Base-by-base conservation (phyloP, 2,888 invertebrate species). In the Saturnia japonica region DNA sequence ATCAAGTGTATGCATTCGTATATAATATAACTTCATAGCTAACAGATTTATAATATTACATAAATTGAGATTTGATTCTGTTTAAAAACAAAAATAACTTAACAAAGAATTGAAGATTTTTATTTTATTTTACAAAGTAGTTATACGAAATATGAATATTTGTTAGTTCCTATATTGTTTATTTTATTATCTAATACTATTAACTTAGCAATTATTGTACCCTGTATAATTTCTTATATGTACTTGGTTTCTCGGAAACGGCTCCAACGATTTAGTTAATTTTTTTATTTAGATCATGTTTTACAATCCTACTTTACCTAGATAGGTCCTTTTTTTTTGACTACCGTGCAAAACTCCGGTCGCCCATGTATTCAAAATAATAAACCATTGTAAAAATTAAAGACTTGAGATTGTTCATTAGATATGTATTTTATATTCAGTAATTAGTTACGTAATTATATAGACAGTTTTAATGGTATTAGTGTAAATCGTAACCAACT, bases 1-100 rank as follows among this genome's bases (percentile, higher is more conserved):
- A 54, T 54, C 54, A 54, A 54, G 22, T 54, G 22, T 54, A 22
- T 54, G 54, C 54, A 54, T 54, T 22, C 22, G 11, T 54, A 54
- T n/a, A 9, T 47, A 47, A 1, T 22, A 54, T 22, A 54, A 1
- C n/a, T 54, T 28, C 57, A 60, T 28, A 14, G 57, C 28, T 28
- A 60, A 60, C 57, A 28, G 14, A 28, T 60, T 60, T 60, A 60
- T 12, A 60, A 25, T 60, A 28, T 60, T 60, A 60, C 57, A 60
- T 60, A 60, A 25, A 60, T 60, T 60, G 57, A 28, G 57, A 60
- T 60, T 60, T 28, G 25, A 28, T 60, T 25, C 57, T 14, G 25
- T 14, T 60, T 60, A 14, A 60, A 60, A 60, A 60, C 57, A 60
- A 60, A 60, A 25, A 60, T 12, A 25, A 60, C 16, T 60, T 60